phyloP scores from a whole-genome alignment of 2,113 vertebrate species.

The Cynoglossus semilaevis region DNA sequence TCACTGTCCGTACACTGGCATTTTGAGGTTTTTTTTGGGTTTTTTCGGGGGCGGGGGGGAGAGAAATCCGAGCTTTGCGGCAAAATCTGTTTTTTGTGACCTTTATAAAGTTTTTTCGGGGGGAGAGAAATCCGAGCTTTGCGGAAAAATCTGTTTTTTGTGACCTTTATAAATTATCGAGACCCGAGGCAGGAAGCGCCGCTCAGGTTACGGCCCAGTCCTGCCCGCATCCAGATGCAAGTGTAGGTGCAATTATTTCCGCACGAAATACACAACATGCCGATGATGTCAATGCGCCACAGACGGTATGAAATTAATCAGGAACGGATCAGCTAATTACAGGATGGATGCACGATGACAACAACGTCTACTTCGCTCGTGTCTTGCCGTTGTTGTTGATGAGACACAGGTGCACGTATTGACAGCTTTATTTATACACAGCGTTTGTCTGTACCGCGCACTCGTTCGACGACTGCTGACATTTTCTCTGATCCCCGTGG shows the following conservation, averaged over 20 bases:
- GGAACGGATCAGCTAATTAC: background rate
- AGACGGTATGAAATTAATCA: background rate
- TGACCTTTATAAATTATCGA: slow-evolving; percentile 1
- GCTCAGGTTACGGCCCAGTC: background rate
- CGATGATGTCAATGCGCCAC: background rate
- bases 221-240: background rate
- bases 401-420: no score
- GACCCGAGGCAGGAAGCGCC: background rate
- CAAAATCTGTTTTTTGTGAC: background rate
- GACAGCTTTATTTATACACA: no score
- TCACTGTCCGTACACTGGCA: background rate
- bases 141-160: background rate
- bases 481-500: no score
- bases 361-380: no score
- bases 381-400: no score
- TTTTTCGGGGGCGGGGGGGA: no score
- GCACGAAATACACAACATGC: background rate
- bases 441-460: no score
- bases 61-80: background rate
- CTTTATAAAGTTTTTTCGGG: background rate
- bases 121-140: slow-evolving; percentile 1
- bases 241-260: background rate
- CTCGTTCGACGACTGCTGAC: no score
- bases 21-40: slow-evolving; percentile 1
- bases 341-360: no score